Evolutionary conservation across 2,888 invertebrate genomes (phyloP), one percentile per base, ranked within the genome.

Genomic region (Torymus tubicola): DNA sequence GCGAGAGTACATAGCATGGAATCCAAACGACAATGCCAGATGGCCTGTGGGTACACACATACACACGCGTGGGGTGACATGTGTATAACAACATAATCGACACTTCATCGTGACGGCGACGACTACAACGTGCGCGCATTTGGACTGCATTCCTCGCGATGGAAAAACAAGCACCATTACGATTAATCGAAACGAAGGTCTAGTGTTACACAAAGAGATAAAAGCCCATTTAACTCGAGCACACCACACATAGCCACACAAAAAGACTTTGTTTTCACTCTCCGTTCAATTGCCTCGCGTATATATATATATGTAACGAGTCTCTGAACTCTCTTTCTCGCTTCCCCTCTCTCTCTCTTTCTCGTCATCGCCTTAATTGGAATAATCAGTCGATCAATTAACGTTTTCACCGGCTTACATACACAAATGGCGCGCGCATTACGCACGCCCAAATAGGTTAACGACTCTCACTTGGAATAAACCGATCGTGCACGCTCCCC

Each of bases 301-400:
- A 5, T 8, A 8, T 42, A n/a, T n/a, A n/a, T n/a, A n/a, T n/a
- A n/a, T n/a, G n/a, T n/a, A 42, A 42, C 42, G 42, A 42, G 42
- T 42, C 42, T 42, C 42, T 42, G 42, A 42, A 42, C 42, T 42
- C 42, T 42, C 42, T 42, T 8, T 4, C 42, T 8, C 42, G 1
- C 42, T 8, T 4, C 31, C 31, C 31, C 2, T 31, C 31, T 31
- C 31, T 3, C 31, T 31, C 31, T 31, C 31, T 42, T 8, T 42
- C 42, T 8, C 42, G 8, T 8, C 42, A 8, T 24, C 68, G 13
- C 24, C 63, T 63, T 72, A 61, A 63, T 72, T 63, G 72, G 63
- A 72, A 72, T 63, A 63, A 72, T 31, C 63, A 55, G 58, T 52
- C 58, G 58, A 67, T 75, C 58, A 58, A 75, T 75, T 75, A 75